Percentiles rank a stretch among this genome's conserved stretches.
Conservation (phyloP, 35 echinoderm and acorn worm genomes). For the Amphiura filiformis region DNA sequence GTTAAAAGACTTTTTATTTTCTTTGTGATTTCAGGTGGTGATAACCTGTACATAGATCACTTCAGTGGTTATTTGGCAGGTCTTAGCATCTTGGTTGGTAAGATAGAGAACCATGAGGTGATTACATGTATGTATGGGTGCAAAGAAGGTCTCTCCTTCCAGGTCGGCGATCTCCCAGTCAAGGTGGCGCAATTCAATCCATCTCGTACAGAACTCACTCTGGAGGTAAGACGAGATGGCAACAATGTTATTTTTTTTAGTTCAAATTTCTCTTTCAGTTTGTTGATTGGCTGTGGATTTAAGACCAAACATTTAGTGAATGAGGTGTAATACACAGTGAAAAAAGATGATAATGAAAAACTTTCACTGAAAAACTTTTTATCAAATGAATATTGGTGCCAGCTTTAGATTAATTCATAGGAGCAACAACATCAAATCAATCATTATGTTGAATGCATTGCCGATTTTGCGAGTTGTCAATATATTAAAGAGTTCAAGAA, state of each 20-base stretch:
- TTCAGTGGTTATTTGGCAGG: conserved; percentile 92
- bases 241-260: background rate
- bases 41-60: conserved; percentile 49
- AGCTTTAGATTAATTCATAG: too few relatives aligned
- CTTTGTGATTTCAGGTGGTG: conserved; percentile 54
- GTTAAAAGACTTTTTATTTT: too few relatives aligned
- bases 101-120: conserved; percentile 48
- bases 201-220: conserved; percentile 54
- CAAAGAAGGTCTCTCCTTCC: conserved; percentile 85
- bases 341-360: too few relatives aligned
- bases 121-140: conserved; percentile 79
- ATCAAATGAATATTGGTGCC: too few relatives aligned
- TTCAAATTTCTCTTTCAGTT: background rate
- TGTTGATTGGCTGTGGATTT: too few relatives aligned
- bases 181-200: conserved; percentile 63
- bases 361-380: too few relatives aligned
- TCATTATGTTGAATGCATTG: too few relatives aligned
- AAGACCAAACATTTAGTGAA: too few relatives aligned
- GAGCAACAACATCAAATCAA: too few relatives aligned
- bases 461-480: too few relatives aligned
- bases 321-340: too few relatives aligned
- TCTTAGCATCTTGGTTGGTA: conserved; percentile 77
- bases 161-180: conserved; percentile 58
- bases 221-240: conserved; percentile 51
- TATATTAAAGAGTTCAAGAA: too few relatives aligned